These are phyloP conservation scores for Zaprionus kolodkinae DNA, from an alignment of 1,140 invertebrate genomes.

Conservation along the genomic window DNA sequence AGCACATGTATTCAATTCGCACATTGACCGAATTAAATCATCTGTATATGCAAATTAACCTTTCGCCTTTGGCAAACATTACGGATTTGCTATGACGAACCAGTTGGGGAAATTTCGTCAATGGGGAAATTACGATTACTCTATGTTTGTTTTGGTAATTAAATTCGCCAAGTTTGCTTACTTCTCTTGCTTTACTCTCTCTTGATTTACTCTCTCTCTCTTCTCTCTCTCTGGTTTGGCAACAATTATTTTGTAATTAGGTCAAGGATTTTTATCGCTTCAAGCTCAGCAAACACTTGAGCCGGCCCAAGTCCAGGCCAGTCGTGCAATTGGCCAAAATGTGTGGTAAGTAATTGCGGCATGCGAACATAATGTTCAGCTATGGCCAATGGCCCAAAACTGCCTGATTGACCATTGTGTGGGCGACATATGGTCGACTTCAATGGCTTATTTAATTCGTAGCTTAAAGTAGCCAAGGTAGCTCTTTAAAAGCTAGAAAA, in stretches of 20 bases:
- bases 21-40: constrained; percentile 15
- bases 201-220: constrained; percentile 4
- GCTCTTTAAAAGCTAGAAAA: background rate
- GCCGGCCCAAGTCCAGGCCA: constrained; percentile 24
- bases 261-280: constrained; percentile 76
- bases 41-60: constrained; percentile 28
- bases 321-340: constrained; percentile 42
- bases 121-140: constrained; percentile 40
- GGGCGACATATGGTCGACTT: constrained; percentile 1
- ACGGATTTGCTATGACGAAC: background rate
- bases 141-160: constrained; percentile 81
- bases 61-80: constrained; percentile 35
- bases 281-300: constrained; percentile 26
- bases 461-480: background rate
- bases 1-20: constrained; percentile 5
- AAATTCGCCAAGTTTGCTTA: constrained; percentile 58
- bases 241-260: constrained; percentile 82
- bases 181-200: background rate
- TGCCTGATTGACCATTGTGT: constrained; percentile 33
- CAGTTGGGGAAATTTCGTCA: constrained; percentile 22
- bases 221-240: constrained; percentile 43
- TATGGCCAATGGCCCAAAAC: constrained; percentile 30
- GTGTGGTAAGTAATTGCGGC: constrained; percentile 68
- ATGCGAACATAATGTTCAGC: constrained; percentile 58
- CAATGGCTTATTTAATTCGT: constrained; percentile 21